A percentile compares a stretch with the other conserved stretches of the same genome.
Evolutionary conservation across 2,113 vertebrate genomes (phyloP).

Genomic region (Eretmochelys imbricata): DNA sequence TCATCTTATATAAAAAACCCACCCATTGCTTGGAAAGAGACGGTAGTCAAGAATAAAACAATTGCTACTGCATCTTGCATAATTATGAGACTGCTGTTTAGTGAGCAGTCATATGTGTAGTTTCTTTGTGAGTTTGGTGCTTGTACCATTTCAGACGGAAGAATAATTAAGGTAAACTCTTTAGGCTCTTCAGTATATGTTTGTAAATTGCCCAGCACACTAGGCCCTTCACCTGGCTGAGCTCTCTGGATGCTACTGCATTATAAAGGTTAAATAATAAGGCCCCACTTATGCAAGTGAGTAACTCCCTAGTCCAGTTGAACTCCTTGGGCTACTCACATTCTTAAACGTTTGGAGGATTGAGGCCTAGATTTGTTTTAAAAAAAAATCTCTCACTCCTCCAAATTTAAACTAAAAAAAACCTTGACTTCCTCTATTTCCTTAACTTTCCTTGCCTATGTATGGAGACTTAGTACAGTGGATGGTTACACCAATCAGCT

Average conservation of each 20-base stretch:
- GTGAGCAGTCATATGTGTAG: constrained; percentile 20
- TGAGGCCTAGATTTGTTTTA: background rate
- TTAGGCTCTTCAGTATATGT: background rate
- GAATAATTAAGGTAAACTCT: background rate
- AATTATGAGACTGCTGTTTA: constrained; percentile 56
- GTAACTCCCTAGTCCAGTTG: too few relatives aligned
- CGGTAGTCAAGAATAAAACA: background rate
- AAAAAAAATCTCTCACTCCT: too few relatives aligned
- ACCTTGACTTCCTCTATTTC: background rate
- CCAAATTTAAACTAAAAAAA: constrained; percentile 12
- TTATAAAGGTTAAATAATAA: background rate
- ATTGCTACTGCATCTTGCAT: constrained; percentile 30
- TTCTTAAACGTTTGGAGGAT: background rate
- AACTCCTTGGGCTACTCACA: background rate
- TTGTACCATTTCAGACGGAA: constrained; percentile 31
- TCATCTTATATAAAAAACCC: background rate
- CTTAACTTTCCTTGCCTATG: background rate
- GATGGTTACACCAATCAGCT: background rate
- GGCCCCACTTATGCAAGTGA: background rate
- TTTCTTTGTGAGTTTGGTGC: constrained; percentile 12
- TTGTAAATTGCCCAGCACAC: background rate
- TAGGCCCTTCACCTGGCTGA: background rate
- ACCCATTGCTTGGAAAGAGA: background rate
- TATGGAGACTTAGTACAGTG: background rate
- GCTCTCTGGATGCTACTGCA: background rate